Base-by-base conservation (phyloP, 92 coral and sea anemone species). In the Paragorgia papillata region DNA sequence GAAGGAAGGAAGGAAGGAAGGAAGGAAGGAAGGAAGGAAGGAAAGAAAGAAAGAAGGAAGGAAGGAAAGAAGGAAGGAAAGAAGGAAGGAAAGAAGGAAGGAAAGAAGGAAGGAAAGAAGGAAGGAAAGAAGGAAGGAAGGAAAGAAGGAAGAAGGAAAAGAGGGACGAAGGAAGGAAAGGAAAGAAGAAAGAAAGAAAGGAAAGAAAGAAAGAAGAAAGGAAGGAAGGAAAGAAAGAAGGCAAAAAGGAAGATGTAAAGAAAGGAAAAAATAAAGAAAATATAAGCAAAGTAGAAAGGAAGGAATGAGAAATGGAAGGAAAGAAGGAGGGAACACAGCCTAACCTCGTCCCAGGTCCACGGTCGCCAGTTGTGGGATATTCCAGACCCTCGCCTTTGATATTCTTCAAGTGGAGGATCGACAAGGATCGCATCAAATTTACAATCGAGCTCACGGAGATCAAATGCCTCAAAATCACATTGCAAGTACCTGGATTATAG, bases 281-380 rank as follows among this genome's bases (percentile, higher is more conserved):
- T n/a, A 19, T 17, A 51, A 51, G 19, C 58, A 51, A 51, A 19
- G 58, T 5, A 51, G 58, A 3, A 51, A 51, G 6, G 9, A 51
- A 51, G 20, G 58, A 51, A 51, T 7, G 4, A 51, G 17, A 51
- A 4, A 17, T 3, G 58, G 21, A 51, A 51, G 58, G 7, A 51
- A 51, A 17, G 9, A 51, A 51, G 26, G 21, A 51, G 17, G 31
- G 4, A 3, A n/a, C 37, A n/a, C 22, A 18, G 17, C 39, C 86
- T 40, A 8, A 91, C 99, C 89, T 95, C 99, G 8, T 95, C 99
- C 99, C 99, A 95, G 37, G 89, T 89, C 99, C 99, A 95, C 13
- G 99, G 97, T 57, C 86, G 89, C 97, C 96, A 95, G 92, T 85
- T 95, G 80, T 91, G 90, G 46, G 91, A 80, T 14, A 89, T 88